phyloP scores from a whole-genome alignment of 2,113 vertebrate genomes.

The Probosciger aterrimus region DNA sequence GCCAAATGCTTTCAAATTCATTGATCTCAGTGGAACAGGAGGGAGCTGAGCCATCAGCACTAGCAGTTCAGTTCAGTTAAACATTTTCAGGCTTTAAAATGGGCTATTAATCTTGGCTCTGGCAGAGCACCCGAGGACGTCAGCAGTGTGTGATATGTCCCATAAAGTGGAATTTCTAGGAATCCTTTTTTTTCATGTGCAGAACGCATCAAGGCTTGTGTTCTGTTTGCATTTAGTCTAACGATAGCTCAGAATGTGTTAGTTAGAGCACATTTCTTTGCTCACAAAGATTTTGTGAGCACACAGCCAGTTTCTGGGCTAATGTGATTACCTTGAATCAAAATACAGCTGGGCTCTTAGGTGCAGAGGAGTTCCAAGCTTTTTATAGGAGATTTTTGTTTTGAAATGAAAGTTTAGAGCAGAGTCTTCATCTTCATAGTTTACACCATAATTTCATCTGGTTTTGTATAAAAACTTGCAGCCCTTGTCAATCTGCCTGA shows the following conservation, averaged over 20 bases:
- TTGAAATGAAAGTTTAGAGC: not conserved
- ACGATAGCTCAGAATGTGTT: not conserved
- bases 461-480: not conserved
- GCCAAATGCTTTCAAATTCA: conserved; percentile 55
- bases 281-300: not conserved
- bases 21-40: conserved; percentile 44
- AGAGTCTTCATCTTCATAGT: not conserved
- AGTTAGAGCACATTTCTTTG: not conserved
- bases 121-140: conserved; percentile 3
- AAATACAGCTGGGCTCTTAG: not conserved
- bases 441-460: not conserved
- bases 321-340: not conserved
- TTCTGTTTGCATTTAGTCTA: conserved; percentile 22
- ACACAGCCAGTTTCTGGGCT: not conserved
- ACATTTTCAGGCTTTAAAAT: conserved; percentile 18
- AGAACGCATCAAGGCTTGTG: not conserved
- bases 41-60: conserved; percentile 28
- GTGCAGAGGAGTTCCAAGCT: not conserved
- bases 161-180: conserved; percentile 51
- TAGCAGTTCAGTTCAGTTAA: conserved; percentile 2
- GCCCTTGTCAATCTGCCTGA: not conserved
- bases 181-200: not conserved
- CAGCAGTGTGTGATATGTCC: conserved; percentile 26
- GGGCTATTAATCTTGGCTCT: conserved; percentile 44
- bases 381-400: not conserved